Percentiles rank a stretch among this genome's conserved stretches.
Evolutionary conservation across 2,888 invertebrate genomes (phyloP).

Genomic region (Leptodirus hochenwartii): DNA sequence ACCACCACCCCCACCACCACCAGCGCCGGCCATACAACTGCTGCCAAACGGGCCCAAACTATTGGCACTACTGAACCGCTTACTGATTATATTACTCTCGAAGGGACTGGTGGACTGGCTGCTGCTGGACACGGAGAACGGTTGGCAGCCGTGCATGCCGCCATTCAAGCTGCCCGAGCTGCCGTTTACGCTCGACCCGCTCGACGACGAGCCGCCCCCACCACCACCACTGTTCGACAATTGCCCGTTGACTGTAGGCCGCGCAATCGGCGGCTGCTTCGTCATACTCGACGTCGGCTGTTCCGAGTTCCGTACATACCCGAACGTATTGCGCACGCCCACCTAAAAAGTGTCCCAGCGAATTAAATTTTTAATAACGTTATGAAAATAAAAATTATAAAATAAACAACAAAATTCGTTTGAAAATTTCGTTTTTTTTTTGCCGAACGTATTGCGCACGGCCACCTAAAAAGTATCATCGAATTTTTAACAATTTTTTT

Average conservation of each 20-base stretch:
- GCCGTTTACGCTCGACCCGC: slow-evolving; percentile 50
- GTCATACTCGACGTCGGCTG: slow-evolving; percentile 47
- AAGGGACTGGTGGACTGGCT: slow-evolving; percentile 52
- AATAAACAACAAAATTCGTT: no score
- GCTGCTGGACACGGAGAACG: slow-evolving; percentile 44
- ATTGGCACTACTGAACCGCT: slow-evolving; percentile 64
- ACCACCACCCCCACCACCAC: no score
- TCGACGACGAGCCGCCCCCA: slow-evolving; percentile 36
- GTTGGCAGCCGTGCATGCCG: slow-evolving; percentile 25
- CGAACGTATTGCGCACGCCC: slow-evolving; percentile 88
- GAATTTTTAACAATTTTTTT: no score
- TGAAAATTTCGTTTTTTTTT: no score
- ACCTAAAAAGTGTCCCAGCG: no score
- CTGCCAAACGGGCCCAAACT: slow-evolving; percentile 59
- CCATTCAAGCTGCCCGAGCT: slow-evolving; percentile 51
- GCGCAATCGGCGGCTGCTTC: slow-evolving; percentile 83
- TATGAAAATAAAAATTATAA: no score
- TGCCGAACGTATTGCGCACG: no score
- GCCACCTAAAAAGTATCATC: no score
- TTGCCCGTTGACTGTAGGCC: slow-evolving; percentile 62
- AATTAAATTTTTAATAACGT: no score
- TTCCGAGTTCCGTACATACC: slow-evolving; percentile 78
- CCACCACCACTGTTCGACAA: slow-evolving; percentile 37
- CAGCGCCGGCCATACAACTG: slow-evolving; percentile 34
- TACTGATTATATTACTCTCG: slow-evolving; percentile 63